phyloP scores from a whole-genome alignment of 2,888 invertebrate genomes.

The Acrocyrtus sp. region DNA sequence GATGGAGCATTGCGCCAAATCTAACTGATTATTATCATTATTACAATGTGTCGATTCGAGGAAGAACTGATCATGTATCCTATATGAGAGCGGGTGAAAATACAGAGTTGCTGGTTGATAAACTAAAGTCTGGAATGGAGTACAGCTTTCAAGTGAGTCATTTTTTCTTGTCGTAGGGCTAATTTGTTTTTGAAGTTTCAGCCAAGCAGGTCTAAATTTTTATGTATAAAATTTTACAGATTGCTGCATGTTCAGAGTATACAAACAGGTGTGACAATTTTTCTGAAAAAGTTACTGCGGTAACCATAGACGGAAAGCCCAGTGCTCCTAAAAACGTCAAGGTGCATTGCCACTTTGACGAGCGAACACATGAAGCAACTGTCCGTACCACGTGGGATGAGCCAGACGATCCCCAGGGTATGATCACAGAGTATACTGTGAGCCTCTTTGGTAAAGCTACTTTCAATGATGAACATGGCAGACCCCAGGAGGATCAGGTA shows the following conservation, averaged over 20 bases:
- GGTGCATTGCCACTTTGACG: conserved; percentile 75
- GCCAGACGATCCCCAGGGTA: conserved; percentile 80
- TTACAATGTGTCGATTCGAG: conserved; percentile 53
- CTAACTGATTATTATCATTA: conserved; percentile 59
- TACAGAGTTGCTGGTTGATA: conserved; percentile 79
- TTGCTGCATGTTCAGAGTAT: conserved; percentile 83
- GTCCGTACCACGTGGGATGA: conserved; percentile 79
- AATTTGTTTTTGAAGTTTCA: neutral
- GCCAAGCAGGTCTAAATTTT: neutral
- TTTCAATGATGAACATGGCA: conserved; percentile 70
- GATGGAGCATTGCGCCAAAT: conserved; percentile 71
- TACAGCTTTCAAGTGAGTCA: conserved; percentile 78
- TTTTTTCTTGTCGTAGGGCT: neutral
- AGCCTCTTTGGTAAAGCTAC: conserved; percentile 70
- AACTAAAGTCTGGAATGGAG: conserved; percentile 80
- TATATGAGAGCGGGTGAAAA: conserved; percentile 67
- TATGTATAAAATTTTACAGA: conserved; percentile 64
- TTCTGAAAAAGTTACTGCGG: conserved; percentile 81
- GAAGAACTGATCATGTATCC: conserved; percentile 10
- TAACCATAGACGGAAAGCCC: conserved; percentile 84
- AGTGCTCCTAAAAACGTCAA: conserved; percentile 77
- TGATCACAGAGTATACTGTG: conserved; percentile 81
- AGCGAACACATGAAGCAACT: conserved; percentile 71
- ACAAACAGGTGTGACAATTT: conserved; percentile 80
- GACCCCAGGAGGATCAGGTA: conserved; percentile 70